Evolutionary conservation across 1,140 invertebrate species (phyloP).

Genomic region (Drosophila lacertosa): DNA sequence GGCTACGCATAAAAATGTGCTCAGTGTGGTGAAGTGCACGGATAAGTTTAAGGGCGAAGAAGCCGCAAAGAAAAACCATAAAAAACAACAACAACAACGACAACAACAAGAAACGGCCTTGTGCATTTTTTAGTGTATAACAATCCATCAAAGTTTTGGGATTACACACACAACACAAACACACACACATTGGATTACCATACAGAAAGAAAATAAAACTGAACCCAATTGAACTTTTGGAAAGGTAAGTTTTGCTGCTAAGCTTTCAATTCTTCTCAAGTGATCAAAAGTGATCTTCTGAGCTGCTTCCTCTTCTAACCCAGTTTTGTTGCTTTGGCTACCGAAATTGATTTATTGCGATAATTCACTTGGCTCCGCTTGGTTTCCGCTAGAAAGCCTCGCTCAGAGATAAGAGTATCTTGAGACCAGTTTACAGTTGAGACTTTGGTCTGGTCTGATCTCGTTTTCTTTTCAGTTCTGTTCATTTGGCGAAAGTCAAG

Average conservation of each 20-base stretch:
- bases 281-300: constrained; percentile 24
- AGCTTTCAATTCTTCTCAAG: constrained; percentile 20
- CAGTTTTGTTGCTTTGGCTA: constrained; percentile 6
- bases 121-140: constrained; percentile 50
- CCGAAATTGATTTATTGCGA: constrained; percentile 56
- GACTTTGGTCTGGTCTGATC: constrained; percentile 29
- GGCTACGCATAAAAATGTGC: constrained; percentile 64
- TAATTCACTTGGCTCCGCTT: constrained; percentile 39
- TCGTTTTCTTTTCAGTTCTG: constrained; percentile 39
- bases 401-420: constrained; percentile 34
- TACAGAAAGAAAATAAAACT: background rate
- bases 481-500: constrained; percentile 63
- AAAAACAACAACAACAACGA: constrained; percentile 28
- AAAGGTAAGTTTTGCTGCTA: constrained; percentile 49
- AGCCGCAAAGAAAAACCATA: constrained; percentile 25
- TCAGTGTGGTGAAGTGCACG: constrained; percentile 56
- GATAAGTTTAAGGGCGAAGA: constrained; percentile 50
- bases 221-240: constrained; percentile 27
- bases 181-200: constrained; percentile 45
- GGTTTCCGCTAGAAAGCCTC: constrained; percentile 64
- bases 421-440: constrained; percentile 22
- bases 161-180: constrained; percentile 48
- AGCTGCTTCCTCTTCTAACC: background rate
- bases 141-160: constrained; percentile 67
- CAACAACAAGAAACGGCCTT: constrained; percentile 57